A percentile compares a stretch with the other conserved stretches of the same genome.
These are phyloP conservation scores for Electrophaes corylata DNA, from an alignment of 2,888 invertebrate genomes.

Conservation along the genomic window DNA sequence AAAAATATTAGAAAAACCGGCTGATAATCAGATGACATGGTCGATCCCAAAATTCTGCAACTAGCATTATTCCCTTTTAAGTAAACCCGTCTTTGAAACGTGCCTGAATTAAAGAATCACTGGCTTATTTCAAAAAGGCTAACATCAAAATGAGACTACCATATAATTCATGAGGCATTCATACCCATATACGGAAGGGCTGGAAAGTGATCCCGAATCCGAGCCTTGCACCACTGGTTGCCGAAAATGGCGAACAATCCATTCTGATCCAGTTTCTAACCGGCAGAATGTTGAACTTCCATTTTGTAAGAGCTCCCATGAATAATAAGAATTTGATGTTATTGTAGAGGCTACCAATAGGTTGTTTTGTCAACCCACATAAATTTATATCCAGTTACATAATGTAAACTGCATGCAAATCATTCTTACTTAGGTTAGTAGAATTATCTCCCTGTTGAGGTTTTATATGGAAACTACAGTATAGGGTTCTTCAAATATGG, in stretches of 20 bases:
- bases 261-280: conserved; percentile 71
- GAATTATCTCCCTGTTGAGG: neutral
- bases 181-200: conserved; percentile 69
- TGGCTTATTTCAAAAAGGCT: conserved; percentile 24
- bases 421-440: too few relatives aligned
- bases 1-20: neutral
- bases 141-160: conserved; percentile 44
- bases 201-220: conserved; percentile 78
- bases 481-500: too few relatives aligned
- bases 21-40: conserved; percentile 18
- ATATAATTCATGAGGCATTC: conserved; percentile 82
- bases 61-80: conserved; percentile 18
- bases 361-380: conserved; percentile 6
- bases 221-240: conserved; percentile 40
- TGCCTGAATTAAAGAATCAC: conserved; percentile 22
- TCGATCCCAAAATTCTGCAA: conserved; percentile 14
- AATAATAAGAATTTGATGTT: conserved; percentile 19
- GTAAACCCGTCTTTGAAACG: conserved; percentile 17
- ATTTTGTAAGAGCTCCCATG: conserved; percentile 30
- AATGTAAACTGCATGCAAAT: neutral
- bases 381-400: neutral
- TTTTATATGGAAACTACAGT: too few relatives aligned
- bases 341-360: conserved; percentile 10
- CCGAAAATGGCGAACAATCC: conserved; percentile 64
- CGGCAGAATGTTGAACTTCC: conserved; percentile 43